phyloP scores from a whole-genome alignment of 1,140 invertebrate genomes.

The Bombus affinis region DNA sequence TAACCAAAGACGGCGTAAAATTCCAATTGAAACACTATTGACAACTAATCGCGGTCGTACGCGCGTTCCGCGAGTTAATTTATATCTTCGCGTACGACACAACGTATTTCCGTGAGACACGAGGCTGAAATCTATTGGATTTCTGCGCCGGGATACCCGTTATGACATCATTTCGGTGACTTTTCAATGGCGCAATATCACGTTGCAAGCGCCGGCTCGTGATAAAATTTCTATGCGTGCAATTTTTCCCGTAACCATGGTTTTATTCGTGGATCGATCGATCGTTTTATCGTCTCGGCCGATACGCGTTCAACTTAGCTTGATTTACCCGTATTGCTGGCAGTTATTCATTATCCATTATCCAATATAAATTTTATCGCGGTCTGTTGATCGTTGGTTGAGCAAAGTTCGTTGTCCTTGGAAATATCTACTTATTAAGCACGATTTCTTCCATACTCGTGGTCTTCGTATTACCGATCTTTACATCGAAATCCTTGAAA shows the following conservation, averaged over 20 bases:
- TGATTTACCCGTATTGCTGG: background rate
- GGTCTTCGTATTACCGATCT: background rate
- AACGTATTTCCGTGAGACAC: constrained; percentile 37
- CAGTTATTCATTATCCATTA: background rate
- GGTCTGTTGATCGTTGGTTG: background rate
- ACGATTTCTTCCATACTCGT: background rate
- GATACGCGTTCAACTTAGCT: background rate
- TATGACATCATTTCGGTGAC: constrained; percentile 31
- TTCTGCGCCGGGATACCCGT: constrained; percentile 16
- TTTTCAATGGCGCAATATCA: constrained; percentile 17
- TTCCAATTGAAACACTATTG: background rate
- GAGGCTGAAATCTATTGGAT: background rate
- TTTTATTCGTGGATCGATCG: background rate
- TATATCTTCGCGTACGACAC: background rate
- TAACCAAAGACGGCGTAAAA: background rate
- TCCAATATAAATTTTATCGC: background rate
- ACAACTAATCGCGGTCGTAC: background rate
- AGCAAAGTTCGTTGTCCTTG: background rate
- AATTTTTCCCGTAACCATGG: background rate
- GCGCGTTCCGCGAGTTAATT: background rate
- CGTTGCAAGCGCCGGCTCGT: background rate
- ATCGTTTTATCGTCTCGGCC: background rate
- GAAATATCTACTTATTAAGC: no score
- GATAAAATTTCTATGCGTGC: constrained; percentile 15
- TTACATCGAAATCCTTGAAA: background rate